phyloP scores from a whole-genome alignment of 1,140 invertebrate species.

The Monomorium pharaonis region DNA sequence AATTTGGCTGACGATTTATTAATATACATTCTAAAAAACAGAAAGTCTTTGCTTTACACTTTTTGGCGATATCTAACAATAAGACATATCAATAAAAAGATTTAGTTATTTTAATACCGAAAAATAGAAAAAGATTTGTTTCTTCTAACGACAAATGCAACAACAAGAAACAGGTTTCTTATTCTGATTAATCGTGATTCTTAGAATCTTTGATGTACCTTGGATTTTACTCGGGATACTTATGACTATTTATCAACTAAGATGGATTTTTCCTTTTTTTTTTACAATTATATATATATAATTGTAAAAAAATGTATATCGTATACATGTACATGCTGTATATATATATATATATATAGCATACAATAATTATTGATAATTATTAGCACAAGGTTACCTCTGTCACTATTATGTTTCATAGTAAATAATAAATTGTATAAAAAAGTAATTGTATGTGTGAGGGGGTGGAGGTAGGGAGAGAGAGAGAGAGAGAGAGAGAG shows the following conservation, averaged over 20 bases:
- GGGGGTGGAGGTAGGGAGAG: too few relatives aligned
- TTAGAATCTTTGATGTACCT: neutral
- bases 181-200: neutral
- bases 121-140: neutral
- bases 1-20: too few relatives aligned
- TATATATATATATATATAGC: too few relatives aligned
- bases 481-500: too few relatives aligned
- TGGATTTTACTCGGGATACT: neutral
- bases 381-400: neutral
- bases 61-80: neutral
- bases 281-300: neutral
- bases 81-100: neutral
- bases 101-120: neutral
- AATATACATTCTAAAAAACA: neutral
- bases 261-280: neutral
- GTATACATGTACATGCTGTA: too few relatives aligned
- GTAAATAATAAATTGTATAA: too few relatives aligned
- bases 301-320: too few relatives aligned
- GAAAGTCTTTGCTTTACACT: neutral
- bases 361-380: neutral
- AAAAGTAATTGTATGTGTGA: too few relatives aligned
- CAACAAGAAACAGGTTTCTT: neutral
- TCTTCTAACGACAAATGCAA: neutral
- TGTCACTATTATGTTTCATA: too few relatives aligned
- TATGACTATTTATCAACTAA: neutral